Evolutionary conservation across 2,888 invertebrate species (phyloP), one percentile per base, ranked within the genome.

Genomic region (Lasioglossum figueresi): DNA sequence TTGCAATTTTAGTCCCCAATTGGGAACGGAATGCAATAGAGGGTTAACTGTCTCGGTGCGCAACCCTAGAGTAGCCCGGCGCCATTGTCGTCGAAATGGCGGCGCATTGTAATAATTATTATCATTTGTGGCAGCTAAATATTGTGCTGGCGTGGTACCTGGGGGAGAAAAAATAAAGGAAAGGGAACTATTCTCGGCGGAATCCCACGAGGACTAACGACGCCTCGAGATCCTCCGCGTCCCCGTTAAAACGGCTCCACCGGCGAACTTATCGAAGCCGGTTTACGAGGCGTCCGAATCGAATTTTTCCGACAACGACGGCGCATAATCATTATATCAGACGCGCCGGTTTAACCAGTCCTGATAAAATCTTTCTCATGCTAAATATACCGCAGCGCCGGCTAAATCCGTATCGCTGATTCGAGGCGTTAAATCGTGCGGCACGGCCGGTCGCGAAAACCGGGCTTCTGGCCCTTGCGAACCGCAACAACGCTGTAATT

Each of bases 341-440:
- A 90, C 89, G 81, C 89, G 88, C 92, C 89, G 90, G 91, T 91
- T 85, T 88, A 92, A 93, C 94, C 93, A 92, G 94, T 94, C 91
- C 74, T 80, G 94, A 94, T 94, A 93, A 88, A 85, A 92, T 94
- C 93, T 90, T 90, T 93, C 91, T 91, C 90, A 90, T 73, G 91
- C 93, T 93, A 92, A 94, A 94, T 93, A 94, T 94, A 94, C 87
- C 92, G 85, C 87, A 66, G 71, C 77, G 79, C 80, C 43, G 83
- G 91, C 93, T 94, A 94, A 94, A 94, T 93, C 92, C 88, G 93
- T 93, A 92, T 91, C 89, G 84, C 85, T 82, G 75, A 88, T 86
- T 85, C 84, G 86, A 91, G 84, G 80, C 84, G 91, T 91, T 91
- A 91, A 79, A 92, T 92, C 90, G 89, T 56, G 79, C 82, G 66